Conservation (phyloP, 2,888 invertebrate species). For the Eubasilissa splendida region DNA sequence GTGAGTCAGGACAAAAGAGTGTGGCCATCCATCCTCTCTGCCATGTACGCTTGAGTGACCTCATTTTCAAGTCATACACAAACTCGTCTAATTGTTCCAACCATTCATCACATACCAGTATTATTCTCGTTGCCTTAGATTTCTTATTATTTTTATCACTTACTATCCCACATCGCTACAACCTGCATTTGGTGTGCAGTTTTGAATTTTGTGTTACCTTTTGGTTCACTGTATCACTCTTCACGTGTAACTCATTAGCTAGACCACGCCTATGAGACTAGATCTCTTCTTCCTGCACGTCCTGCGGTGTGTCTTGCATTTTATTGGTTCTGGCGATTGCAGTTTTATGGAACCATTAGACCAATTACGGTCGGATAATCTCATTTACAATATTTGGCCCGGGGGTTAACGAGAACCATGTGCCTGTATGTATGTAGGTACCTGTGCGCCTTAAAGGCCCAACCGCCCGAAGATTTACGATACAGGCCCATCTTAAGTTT, state of each 20-base stretch:
- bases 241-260: background rate
- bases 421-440: background rate
- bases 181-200: too few species aligned
- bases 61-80: too few species aligned
- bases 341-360: slow-evolving; percentile 33
- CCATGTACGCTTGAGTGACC: too few species aligned
- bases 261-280: background rate
- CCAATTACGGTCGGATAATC: slow-evolving; percentile 38
- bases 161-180: too few species aligned
- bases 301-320: slow-evolving; percentile 9
- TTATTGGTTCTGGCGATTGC: slow-evolving; percentile 12
- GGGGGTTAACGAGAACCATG: slow-evolving; percentile 44
- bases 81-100: too few species aligned
- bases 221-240: background rate
- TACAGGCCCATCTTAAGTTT: slow-evolving; percentile 23
- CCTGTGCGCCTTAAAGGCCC: background rate
- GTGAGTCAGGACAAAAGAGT: too few species aligned
- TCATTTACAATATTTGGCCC: slow-evolving; percentile 27
- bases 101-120: too few species aligned
- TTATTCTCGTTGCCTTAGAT: too few species aligned
- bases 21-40: too few species aligned
- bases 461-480: slow-evolving; percentile 45
- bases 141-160: too few species aligned
- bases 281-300: background rate
- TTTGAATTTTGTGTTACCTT: too few species aligned